Conservation (phyloP, 2,888 invertebrate genomes). For the Acleris sparsana region DNA sequence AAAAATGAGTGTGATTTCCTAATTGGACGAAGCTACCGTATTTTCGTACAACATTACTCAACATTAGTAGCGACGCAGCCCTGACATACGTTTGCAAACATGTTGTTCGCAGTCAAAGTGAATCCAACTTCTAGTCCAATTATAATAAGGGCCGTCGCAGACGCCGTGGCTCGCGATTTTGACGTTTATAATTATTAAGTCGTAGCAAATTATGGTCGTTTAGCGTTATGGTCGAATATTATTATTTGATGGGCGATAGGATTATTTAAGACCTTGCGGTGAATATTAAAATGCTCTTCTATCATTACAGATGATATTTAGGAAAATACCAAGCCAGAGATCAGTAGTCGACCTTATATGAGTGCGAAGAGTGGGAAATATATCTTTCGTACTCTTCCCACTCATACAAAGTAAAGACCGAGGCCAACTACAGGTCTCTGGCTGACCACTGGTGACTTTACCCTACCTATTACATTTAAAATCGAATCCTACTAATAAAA, state of each 20-base stretch:
- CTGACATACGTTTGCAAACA: slow-evolving; percentile 28
- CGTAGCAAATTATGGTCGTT: slow-evolving; percentile 8
- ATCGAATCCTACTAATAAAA: too few species aligned
- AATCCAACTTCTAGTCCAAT: slow-evolving; percentile 30
- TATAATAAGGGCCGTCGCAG: slow-evolving; percentile 28
- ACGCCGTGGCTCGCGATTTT: slow-evolving; percentile 11
- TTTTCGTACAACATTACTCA: slow-evolving; percentile 26
- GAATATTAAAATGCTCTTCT: neutral
- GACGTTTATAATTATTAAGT: slow-evolving; percentile 17
- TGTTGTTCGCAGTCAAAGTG: slow-evolving; percentile 28
- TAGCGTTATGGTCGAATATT: slow-evolving; percentile 10
- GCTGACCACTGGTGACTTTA: too few species aligned
- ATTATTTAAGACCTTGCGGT: slow-evolving; percentile 1
- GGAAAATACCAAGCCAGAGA: too few species aligned
- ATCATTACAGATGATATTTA: slow-evolving; percentile 5
- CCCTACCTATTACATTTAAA: too few species aligned
- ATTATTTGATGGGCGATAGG: neutral
- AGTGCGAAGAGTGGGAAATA: too few species aligned
- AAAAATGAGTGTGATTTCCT: too few species aligned
- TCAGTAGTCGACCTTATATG: too few species aligned
- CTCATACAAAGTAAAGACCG: too few species aligned
- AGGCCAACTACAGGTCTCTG: too few species aligned
- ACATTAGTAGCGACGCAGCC: slow-evolving; percentile 34
- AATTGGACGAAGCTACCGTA: too few species aligned
- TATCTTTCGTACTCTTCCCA: too few species aligned